A percentile compares a stretch with the other conserved stretches of the same genome.
Conservation (phyloP, 2,113 vertebrate species). For the Takifugu bimaculatus region DNA sequence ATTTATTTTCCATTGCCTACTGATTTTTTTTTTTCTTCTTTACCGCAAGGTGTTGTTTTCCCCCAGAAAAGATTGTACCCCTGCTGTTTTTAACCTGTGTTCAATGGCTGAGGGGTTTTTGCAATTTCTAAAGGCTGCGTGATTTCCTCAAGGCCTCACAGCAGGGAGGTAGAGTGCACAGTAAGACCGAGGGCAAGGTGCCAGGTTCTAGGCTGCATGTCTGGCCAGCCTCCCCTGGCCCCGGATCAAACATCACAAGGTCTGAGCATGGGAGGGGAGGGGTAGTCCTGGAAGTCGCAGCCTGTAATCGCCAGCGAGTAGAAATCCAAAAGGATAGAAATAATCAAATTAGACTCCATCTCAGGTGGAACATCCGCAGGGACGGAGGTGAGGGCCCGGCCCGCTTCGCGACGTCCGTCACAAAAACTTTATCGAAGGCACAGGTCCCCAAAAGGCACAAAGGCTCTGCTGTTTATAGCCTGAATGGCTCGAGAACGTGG, state of each 20-base stretch:
- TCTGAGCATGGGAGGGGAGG: background rate
- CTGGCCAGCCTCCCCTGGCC: conserved; percentile 62
- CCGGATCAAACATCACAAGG: conserved; percentile 59
- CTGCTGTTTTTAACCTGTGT: conserved; percentile 43
- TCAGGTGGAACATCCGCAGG: conserved; percentile 25
- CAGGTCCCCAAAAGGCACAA: conserved; percentile 5
- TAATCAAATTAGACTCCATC: conserved; percentile 52
- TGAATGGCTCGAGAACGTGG: conserved; percentile 24
- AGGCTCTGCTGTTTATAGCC: conserved; percentile 2
- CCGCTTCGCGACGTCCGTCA: conserved; percentile 9
- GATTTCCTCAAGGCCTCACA: conserved; percentile 64
- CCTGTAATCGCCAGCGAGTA: conserved; percentile 55
- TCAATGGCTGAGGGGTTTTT: conserved; percentile 50
- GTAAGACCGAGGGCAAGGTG: conserved; percentile 51
- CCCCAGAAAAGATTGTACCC: conserved; percentile 41
- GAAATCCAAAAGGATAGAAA: conserved; percentile 55
- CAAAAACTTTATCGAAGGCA: background rate
- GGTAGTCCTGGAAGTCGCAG: conserved; percentile 45
- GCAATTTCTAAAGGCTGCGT: conserved; percentile 42
- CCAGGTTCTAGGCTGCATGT: conserved; percentile 53
- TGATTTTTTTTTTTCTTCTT: conserved; percentile 23
- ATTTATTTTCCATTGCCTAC: conserved; percentile 34
- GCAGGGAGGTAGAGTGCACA: conserved; percentile 60
- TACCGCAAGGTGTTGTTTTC: conserved; percentile 43
- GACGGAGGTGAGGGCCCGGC: conserved; percentile 12